Evolutionary conservation across 1,140 invertebrate genomes (phyloP), one percentile per base, ranked within the genome.

Genomic region (Diplogasteroides magnus): DNA sequence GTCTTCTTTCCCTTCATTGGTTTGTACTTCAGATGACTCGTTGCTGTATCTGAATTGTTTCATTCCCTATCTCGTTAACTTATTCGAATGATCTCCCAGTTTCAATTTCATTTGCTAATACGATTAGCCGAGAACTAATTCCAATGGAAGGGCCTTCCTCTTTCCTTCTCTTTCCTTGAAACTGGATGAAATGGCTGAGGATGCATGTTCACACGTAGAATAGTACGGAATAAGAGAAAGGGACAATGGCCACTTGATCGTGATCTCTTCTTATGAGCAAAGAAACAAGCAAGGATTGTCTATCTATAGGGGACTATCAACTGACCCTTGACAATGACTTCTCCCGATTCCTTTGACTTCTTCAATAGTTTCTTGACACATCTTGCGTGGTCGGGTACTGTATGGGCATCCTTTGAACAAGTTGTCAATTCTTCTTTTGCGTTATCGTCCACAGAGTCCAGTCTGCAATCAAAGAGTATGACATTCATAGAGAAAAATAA

Each of bases 331-430:
- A 69, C 56, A 23, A 19, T n/a, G 0, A 58, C 68, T 31, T 48
- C 37, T 48, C 25, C 31, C 23, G 27, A 58, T 6, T 72, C 31
- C 26, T 72, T 63, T 15, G 74, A 56, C 28, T 31, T 55, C 15
- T 74, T 69, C 57, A 74, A 32, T 13, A 69, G 3, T 27, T 68
- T 61, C 2, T 64, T 60, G n/a, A 74, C 56, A 56, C 73, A 74
- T 37, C 29, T 67, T 1, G 73, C 73, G 56, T 74, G 73, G 1
- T 60, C 64, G 19, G 65, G 73, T 25, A 74, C 67, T 14, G 57
- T 62, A 14, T 61, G 31, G 1, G 73, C 73, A 15, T 74, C 62
- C 29, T 73, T 73, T 19, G 73, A 74, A 31, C 73, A 74, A 3
- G 64, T 29, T n/a, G 58, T 27, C 11, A 74, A 29, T 19, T 76